Evolutionary conservation across 2,797 vertebrate species (phyloP).

Genomic region (Basileuterus tristriatus): DNA sequence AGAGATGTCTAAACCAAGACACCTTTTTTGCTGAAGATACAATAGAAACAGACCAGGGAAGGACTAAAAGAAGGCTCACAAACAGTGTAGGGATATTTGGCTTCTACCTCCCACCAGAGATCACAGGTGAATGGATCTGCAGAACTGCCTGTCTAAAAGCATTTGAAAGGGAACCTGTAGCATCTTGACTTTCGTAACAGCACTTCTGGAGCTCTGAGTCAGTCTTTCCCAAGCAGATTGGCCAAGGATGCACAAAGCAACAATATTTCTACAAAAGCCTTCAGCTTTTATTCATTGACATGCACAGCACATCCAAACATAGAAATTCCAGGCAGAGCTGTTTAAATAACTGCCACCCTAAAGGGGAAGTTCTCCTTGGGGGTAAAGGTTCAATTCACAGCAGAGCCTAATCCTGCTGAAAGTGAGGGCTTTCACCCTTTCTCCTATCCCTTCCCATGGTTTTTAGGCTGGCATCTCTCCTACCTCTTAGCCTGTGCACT

Average conservation of each 20-base stretch:
- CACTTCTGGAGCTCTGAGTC: not conserved
- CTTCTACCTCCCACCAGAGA: not conserved
- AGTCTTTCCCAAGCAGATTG: not conserved
- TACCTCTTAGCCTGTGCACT: not conserved
- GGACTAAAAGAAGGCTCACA: not conserved
- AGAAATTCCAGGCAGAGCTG: not conserved
- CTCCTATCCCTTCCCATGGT: not conserved
- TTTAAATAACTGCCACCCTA: not conserved
- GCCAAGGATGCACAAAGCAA: not conserved
- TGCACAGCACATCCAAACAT: not conserved
- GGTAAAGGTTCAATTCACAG: not conserved
- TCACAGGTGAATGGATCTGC: fast-evolving
- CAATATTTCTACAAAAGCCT: not conserved
- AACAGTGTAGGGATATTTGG: not conserved
- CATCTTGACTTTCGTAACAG: not conserved
- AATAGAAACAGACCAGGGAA: not conserved
- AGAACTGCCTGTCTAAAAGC: not conserved
- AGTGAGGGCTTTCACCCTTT: not conserved
- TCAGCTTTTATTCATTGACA: not conserved
- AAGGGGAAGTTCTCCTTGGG: not conserved
- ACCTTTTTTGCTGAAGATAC: not conserved
- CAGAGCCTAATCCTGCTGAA: not conserved
- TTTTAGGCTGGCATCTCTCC: not conserved
- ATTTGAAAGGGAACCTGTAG: not conserved
- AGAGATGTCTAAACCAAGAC: not conserved